phyloP scores from a whole-genome alignment of 2,797 vertebrate species.

The Chaetophractus vellerosus region DNA sequence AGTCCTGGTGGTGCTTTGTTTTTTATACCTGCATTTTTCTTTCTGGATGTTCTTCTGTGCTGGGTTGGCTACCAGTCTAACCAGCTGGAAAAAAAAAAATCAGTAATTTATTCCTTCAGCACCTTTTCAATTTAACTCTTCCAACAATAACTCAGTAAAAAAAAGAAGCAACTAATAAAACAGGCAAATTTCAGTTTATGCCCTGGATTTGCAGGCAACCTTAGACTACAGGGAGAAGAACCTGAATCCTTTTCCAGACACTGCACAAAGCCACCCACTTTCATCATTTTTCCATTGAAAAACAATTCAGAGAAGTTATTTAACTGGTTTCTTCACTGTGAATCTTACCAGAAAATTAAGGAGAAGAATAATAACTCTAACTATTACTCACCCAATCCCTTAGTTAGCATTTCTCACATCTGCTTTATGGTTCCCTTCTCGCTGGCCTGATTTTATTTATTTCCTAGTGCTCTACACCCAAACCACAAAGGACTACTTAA shows the following conservation, averaged over 20 bases:
- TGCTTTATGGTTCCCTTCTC: conserved; percentile 82
- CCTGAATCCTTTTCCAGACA: neutral
- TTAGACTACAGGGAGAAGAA: neutral
- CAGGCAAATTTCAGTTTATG: neutral
- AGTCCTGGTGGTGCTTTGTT: neutral
- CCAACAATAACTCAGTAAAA: neutral
- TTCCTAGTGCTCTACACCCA: conserved; percentile 77
- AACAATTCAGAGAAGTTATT: conserved; percentile 73
- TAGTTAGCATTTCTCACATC: conserved; percentile 79
- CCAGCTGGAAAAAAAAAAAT: neutral
- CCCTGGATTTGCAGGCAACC: neutral
- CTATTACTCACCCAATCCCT: rapidly evolving
- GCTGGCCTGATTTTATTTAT: conserved; percentile 84
- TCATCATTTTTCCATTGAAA: conserved; percentile 42
- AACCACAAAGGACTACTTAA: conserved; percentile 83
- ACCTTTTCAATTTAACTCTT: neutral
- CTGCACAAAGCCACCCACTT: neutral
- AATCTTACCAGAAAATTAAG: conserved; percentile 82
- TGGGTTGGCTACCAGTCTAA: neutral
- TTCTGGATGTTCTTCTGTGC: neutral
- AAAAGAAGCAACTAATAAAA: conserved; percentile 11
- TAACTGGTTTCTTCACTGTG: conserved; percentile 71
- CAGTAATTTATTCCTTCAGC: neutral
- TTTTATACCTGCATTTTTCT: neutral
- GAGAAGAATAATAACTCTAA: conserved; percentile 72